Evolutionary conservation across 2,113 vertebrate genomes (phyloP).

Genomic region (Seriola aureovittata): DNA sequence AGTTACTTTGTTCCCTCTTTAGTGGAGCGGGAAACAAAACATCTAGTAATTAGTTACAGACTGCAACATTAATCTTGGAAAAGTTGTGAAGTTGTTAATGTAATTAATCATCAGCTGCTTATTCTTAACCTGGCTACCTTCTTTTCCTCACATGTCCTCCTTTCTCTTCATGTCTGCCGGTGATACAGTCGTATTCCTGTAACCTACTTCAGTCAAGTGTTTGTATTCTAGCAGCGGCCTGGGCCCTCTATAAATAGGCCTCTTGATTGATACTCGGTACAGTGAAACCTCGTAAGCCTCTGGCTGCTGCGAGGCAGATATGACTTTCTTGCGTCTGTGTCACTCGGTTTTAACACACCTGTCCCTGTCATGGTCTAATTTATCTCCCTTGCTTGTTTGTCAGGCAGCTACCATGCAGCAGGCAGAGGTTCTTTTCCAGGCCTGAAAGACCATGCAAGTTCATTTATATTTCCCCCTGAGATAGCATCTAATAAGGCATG

Average conservation of each 20-base stretch:
- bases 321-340: slow-evolving; percentile 71
- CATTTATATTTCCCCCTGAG: slow-evolving; percentile 10
- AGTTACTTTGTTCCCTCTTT: background rate
- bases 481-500: slow-evolving; percentile 9
- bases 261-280: slow-evolving; percentile 74
- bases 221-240: slow-evolving; percentile 72
- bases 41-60: background rate
- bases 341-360: slow-evolving; percentile 65
- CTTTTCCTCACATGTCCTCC: slow-evolving; percentile 39
- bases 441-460: slow-evolving; percentile 1
- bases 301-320: slow-evolving; percentile 65
- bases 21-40: slow-evolving; percentile 7
- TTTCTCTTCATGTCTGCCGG: slow-evolving; percentile 38
- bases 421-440: slow-evolving; percentile 18
- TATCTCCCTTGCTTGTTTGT: slow-evolving; percentile 50
- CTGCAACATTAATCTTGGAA: background rate
- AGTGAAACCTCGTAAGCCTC: slow-evolving; percentile 68
- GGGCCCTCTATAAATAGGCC: slow-evolving; percentile 80
- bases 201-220: slow-evolving; percentile 81
- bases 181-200: slow-evolving; percentile 45
- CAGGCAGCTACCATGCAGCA: slow-evolving; percentile 37
- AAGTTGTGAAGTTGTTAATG: slow-evolving; percentile 25
- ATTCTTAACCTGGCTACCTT: slow-evolving; percentile 14
- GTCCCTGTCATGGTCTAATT: slow-evolving; percentile 54
- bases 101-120: slow-evolving; percentile 60